A percentile compares a stretch with the other conserved stretches of the same genome.
phyloP scores from a whole-genome alignment of 1,140 invertebrate genomes.

The Drosophila sucinea region DNA sequence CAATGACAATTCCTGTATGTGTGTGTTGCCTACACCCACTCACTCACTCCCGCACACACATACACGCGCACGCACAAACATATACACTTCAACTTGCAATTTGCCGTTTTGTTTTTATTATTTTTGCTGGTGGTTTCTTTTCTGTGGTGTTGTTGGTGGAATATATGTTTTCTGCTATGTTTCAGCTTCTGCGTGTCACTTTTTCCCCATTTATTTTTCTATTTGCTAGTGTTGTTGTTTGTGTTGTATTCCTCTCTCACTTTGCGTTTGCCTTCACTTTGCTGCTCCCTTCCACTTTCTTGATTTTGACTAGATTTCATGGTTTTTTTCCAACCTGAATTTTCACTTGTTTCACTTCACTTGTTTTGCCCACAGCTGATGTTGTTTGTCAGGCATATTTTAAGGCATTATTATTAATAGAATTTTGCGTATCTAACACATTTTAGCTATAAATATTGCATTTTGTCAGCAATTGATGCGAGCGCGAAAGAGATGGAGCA shows the following conservation, averaged over 20 bases:
- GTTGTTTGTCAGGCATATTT: constrained; percentile 20
- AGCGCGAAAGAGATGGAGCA: constrained; percentile 4
- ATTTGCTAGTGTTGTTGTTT: constrained; percentile 46
- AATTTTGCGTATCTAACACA: constrained; percentile 49
- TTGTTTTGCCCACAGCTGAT: constrained; percentile 26
- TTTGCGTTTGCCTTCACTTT: constrained; percentile 41
- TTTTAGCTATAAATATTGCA: constrained; percentile 63
- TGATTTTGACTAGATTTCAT: constrained; percentile 68
- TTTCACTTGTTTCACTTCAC: constrained; percentile 21
- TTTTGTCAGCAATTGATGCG: constrained; percentile 30
- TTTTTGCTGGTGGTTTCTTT: constrained; percentile 5
- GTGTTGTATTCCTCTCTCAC: constrained; percentile 34
- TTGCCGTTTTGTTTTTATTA: constrained; percentile 30
- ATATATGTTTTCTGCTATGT: constrained; percentile 39
- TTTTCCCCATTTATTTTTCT: constrained; percentile 70
- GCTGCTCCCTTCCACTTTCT: constrained; percentile 54
- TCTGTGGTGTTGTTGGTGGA: too few relatives aligned
- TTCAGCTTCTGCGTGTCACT: constrained; percentile 68
- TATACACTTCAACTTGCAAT: constrained; percentile 34
- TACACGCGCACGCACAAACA: constrained; percentile 26
- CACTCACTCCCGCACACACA: constrained; percentile 40
- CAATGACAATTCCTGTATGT: constrained; percentile 5
- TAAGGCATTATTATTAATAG: constrained; percentile 32
- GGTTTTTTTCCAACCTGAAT: constrained; percentile 54
- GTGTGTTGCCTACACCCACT: constrained; percentile 49